Evolutionary conservation across 2,113 vertebrate species (phyloP).

Genomic region (Illadopsis cleaveri): DNA sequence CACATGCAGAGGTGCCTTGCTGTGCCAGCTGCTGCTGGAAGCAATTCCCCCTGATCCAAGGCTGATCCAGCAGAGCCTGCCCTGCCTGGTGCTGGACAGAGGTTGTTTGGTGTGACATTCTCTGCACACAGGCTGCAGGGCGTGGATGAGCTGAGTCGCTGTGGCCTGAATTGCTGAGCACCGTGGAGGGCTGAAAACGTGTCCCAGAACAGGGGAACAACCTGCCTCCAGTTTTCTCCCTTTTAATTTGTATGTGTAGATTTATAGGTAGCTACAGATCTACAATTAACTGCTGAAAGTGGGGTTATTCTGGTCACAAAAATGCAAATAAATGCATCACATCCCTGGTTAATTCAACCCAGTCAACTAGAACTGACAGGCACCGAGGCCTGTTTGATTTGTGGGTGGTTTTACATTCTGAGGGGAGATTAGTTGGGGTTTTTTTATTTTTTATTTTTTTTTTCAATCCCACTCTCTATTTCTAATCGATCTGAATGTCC

Average conservation of each 20-base stretch:
- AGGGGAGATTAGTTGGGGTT: no score
- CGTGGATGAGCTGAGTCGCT: not conserved
- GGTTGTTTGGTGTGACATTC: not conserved
- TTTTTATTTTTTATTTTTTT: no score
- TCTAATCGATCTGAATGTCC: not conserved
- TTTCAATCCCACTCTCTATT: not conserved
- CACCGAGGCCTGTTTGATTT: not conserved
- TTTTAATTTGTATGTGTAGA: not conserved
- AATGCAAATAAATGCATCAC: not conserved
- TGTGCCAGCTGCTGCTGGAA: not conserved
- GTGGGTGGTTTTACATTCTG: not conserved
- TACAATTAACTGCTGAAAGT: not conserved
- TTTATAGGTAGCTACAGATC: not conserved
- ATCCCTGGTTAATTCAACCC: not conserved
- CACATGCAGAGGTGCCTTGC: not conserved
- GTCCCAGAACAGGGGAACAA: not conserved
- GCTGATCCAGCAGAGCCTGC: not conserved
- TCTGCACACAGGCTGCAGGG: not conserved
- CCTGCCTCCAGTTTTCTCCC: not conserved
- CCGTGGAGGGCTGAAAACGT: rapidly evolving
- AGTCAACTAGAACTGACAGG: not conserved
- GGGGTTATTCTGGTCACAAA: not conserved
- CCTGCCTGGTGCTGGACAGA: not conserved
- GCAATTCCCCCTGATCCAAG: rapidly evolving
- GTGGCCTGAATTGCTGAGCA: not conserved